A percentile compares a stretch with the other conserved stretches of the same genome.
Evolutionary conservation across 2,797 vertebrate genomes (phyloP).

Genomic region (Pantherophis alleghaniensis): DNA sequence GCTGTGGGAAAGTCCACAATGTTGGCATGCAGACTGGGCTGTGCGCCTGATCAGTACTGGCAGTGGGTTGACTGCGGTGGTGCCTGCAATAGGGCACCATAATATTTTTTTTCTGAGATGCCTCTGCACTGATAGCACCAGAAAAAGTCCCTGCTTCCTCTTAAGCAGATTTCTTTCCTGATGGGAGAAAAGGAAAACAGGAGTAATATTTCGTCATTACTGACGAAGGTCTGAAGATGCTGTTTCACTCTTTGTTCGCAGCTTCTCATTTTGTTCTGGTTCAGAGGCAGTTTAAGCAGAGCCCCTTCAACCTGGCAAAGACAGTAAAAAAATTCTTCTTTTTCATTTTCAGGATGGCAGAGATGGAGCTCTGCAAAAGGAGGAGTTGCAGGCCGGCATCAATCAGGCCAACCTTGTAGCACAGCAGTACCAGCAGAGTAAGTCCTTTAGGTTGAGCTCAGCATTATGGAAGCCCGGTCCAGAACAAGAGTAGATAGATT

Average conservation of each 20-base stretch:
- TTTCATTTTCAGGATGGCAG: slow-evolving; percentile 71
- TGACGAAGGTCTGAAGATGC: not conserved
- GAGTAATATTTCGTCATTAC: not conserved
- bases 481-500: not conserved
- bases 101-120: not conserved
- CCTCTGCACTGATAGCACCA: not conserved
- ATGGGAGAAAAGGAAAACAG: not conserved
- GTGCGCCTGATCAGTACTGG: not conserved
- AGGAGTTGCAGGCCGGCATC: slow-evolving; percentile 90
- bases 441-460: not conserved
- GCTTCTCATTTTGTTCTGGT: not conserved
- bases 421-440: slow-evolving; percentile 84
- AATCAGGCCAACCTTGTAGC: slow-evolving; percentile 82
- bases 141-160: not conserved
- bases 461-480: not conserved
- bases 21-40: no score
- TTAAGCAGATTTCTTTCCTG: not conserved
- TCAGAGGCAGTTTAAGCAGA: not conserved
- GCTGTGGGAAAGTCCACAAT: no score
- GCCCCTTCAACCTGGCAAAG: not conserved
- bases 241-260: not conserved
- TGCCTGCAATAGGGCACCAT: not conserved
- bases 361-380: slow-evolving; percentile 81
- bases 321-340: not conserved
- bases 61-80: no score